A percentile compares a stretch with the other conserved stretches of the same genome.
These are phyloP conservation scores for Drosophila bocki DNA, from an alignment of 1,140 invertebrate genomes.

Conservation along the genomic window DNA sequence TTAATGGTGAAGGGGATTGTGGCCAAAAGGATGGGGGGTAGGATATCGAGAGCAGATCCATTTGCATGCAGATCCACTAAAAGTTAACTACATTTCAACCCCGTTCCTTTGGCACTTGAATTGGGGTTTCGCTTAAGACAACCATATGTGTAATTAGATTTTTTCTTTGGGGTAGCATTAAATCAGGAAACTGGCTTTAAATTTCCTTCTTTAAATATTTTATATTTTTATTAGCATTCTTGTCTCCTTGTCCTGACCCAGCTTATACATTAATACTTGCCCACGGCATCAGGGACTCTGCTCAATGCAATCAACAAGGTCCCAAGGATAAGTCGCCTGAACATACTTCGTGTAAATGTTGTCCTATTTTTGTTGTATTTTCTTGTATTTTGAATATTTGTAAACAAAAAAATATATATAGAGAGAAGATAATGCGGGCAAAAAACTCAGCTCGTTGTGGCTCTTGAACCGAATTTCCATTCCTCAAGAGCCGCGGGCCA, in stretches of 20 bases:
- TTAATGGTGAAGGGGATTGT: slow-evolving; percentile 21
- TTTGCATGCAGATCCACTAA: slow-evolving; percentile 13
- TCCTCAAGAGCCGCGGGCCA: slow-evolving; percentile 48
- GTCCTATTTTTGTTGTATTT: slow-evolving; percentile 17
- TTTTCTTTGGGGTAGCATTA: neutral
- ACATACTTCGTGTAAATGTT: slow-evolving; percentile 25
- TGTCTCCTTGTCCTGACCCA: neutral
- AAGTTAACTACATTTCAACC: slow-evolving; percentile 37
- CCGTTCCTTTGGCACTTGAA: slow-evolving; percentile 2
- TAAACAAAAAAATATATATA: slow-evolving; percentile 7
- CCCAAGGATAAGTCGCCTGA: slow-evolving; percentile 26
- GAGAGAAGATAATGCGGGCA: slow-evolving; percentile 25
- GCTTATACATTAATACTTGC: slow-evolving; percentile 18
- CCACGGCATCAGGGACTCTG: slow-evolving; percentile 4
- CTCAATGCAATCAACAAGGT: slow-evolving; percentile 41
- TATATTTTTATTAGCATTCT: too few relatives aligned
- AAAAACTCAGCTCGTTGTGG: slow-evolving; percentile 13
- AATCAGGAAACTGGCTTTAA: neutral
- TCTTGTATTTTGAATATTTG: slow-evolving; percentile 31
- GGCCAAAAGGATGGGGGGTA: too few relatives aligned
- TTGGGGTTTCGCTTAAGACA: slow-evolving; percentile 12
- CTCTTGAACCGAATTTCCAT: slow-evolving; percentile 32
- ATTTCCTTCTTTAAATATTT: too few relatives aligned
- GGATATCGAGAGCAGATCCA: neutral
- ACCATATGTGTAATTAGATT: slow-evolving; percentile 17